Base-by-base conservation (phyloP, 2,113 vertebrate genomes). In the Cottus gobio region DNA sequence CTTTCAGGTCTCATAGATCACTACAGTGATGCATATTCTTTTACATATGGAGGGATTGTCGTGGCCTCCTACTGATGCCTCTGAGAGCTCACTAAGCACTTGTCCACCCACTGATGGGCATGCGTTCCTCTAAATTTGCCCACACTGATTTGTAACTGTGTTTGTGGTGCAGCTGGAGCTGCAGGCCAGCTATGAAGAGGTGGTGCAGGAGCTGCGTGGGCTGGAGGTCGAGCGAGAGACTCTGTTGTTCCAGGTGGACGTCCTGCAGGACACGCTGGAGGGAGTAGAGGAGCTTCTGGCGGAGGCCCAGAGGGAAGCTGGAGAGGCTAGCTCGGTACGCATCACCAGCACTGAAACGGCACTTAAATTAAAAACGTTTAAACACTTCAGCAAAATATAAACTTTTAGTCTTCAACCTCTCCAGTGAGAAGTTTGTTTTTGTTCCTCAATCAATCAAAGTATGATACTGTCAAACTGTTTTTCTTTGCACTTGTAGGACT, bases 241-340 rank as follows among this genome's bases (percentile, higher is more conserved):
- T 54, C 85, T 95, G 85, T 80, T 95, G 82, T 95, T 96, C 91
- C 94, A 96, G 92, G 93, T 95, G 91, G 94, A 95, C 13, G 89
- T 93, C 57, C 91, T 96, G 80, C 95, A 95, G 88, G 95, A 96
- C 72, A 86, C 93, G 2, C 89, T 96, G 75, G 93, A 94, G 90
- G 81, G 93, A 30, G 90, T 93, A 1, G 95, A 96, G 81, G 95
- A 95, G 92, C 88, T 93, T 89, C 93, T 95, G 66, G 92, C 92
- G 0, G 95, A 96, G 79, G 74, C 94, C 24, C 93, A 94, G 69
- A 90, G 95, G 56, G 94, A 95, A 57, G 90, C 90, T 7, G 75
- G 89, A 44, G 79, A 94, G 30, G 75, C 89, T 56, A 90, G 24
- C 50, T 54, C 36, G 91, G 95, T 96, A 86, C 1, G 44, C 63